These are phyloP conservation scores for Caenorhabditis imperialis DNA, from an alignment of 2,888 invertebrate species.

Conservation along the genomic window DNA sequence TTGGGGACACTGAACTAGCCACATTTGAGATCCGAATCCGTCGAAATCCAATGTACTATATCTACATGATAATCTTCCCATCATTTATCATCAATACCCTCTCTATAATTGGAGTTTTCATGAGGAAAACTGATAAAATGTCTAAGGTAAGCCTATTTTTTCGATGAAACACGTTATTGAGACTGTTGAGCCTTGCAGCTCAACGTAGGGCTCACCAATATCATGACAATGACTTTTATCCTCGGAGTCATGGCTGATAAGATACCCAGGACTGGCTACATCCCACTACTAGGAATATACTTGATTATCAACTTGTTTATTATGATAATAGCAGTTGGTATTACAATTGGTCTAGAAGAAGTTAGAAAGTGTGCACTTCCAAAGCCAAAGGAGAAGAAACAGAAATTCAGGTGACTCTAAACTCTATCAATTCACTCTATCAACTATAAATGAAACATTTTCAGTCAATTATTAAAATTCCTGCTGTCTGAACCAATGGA, in stretches of 20 bases:
- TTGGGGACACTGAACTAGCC: constrained; percentile 18
- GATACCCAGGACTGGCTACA: constrained; percentile 28
- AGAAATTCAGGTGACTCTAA: too few species aligned
- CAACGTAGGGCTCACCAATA: constrained; percentile 28
- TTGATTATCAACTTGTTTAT: constrained; percentile 32
- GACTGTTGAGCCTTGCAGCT: constrained; percentile 5
- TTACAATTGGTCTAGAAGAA: constrained; percentile 2
- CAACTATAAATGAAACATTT: too few species aligned
- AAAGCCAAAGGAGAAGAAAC: too few species aligned
- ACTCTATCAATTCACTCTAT: too few species aligned
- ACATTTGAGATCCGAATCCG: constrained; percentile 22
- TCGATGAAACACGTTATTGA: neutral
- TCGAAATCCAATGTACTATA: constrained; percentile 40
- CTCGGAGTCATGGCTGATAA: constrained; percentile 32
- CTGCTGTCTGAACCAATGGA: constrained; percentile 10
- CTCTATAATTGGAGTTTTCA: constrained; percentile 38
- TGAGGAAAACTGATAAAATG: constrained; percentile 33
- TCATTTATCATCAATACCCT: constrained; percentile 34
- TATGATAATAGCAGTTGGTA: constrained; percentile 29
- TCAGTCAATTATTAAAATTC: neutral
- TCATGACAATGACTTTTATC: constrained; percentile 46
- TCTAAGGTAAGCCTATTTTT: constrained; percentile 31
- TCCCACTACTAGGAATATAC: constrained; percentile 33
- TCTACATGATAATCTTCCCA: constrained; percentile 37
- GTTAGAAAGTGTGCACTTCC: constrained; percentile 12